These are phyloP conservation scores for Nothobranchius kuhntae DNA, from an alignment of 2,113 vertebrate species.

Conservation along the genomic window DNA sequence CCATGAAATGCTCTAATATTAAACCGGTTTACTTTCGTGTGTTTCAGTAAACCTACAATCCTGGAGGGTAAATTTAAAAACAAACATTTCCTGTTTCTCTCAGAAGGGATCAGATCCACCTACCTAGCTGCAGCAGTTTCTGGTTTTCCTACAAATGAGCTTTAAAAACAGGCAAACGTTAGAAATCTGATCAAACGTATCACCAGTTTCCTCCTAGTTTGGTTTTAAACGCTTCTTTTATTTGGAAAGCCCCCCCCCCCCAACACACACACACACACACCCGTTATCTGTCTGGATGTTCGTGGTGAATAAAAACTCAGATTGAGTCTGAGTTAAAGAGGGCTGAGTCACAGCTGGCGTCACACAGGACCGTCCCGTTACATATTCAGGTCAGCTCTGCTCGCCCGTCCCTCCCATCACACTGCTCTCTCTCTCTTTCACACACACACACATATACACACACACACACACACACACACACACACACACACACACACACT, in stretches of 20 bases:
- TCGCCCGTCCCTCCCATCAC: neutral
- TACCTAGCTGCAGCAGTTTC: no score
- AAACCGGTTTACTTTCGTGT: no score
- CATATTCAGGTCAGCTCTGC: conserved; percentile 48
- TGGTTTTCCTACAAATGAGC: no score
- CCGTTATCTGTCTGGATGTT: conserved; percentile 12
- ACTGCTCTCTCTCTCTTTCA: neutral
- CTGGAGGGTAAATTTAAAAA: neutral
- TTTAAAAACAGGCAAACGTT: no score
- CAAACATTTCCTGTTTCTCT: neutral
- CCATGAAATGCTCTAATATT: no score
- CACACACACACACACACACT: conserved; percentile 16
- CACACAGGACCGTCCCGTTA: conserved; percentile 28
- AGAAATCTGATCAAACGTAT: no score
- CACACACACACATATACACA: no score
- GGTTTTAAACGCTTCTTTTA: no score
- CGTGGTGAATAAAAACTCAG: conserved; percentile 53
- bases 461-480: neutral
- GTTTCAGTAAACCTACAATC: no score
- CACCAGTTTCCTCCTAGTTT: no score
- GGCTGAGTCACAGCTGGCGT: conserved; percentile 55
- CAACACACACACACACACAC: no score
- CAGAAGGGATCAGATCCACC: neutral
- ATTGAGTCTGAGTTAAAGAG: conserved; percentile 30
- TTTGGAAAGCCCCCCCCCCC: no score